Percentiles rank a stretch among this genome's conserved stretches.
These are phyloP conservation scores for Puffinus mauretanicus DNA, from an alignment of 2,113 vertebrate species.

Conservation along the genomic window DNA sequence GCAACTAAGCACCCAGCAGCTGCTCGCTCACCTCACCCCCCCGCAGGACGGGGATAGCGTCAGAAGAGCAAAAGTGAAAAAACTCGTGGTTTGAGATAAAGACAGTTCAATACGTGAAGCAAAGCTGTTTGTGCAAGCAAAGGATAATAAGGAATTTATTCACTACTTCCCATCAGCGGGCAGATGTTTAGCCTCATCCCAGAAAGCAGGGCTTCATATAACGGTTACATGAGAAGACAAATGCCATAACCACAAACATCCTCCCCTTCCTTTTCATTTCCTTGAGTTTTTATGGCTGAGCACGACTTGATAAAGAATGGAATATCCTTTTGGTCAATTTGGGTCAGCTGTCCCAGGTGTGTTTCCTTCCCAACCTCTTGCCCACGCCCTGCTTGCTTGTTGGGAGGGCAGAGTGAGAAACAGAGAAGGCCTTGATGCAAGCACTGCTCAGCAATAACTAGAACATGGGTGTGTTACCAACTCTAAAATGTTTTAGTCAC, in stretches of 20 bases:
- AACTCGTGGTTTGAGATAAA: not conserved
- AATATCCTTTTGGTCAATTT: not conserved
- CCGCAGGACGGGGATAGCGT: rapidly evolving
- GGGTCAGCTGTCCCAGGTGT: not conserved
- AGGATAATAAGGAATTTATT: not conserved
- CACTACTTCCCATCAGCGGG: rapidly evolving
- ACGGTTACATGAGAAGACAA: not conserved
- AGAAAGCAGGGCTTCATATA: not conserved
- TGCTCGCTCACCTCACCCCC: not conserved
- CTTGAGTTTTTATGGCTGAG: not conserved
- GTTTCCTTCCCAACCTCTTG: not conserved
- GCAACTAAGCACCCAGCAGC: not conserved
- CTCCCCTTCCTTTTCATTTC: not conserved
- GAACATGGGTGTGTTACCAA: not conserved
- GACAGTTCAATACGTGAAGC: not conserved
- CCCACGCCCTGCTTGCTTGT: not conserved
- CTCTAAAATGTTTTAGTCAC: not conserved
- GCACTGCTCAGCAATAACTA: not conserved
- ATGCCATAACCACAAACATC: not conserved
- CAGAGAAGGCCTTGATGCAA: not conserved
- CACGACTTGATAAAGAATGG: not conserved
- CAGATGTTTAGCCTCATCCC: not conserved
- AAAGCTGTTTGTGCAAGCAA: not conserved
- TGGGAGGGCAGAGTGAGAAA: not conserved
- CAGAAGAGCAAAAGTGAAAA: not conserved